Evolutionary conservation across 2,888 invertebrate species (phyloP).

Genomic region (Pterobdella sp.): DNA sequence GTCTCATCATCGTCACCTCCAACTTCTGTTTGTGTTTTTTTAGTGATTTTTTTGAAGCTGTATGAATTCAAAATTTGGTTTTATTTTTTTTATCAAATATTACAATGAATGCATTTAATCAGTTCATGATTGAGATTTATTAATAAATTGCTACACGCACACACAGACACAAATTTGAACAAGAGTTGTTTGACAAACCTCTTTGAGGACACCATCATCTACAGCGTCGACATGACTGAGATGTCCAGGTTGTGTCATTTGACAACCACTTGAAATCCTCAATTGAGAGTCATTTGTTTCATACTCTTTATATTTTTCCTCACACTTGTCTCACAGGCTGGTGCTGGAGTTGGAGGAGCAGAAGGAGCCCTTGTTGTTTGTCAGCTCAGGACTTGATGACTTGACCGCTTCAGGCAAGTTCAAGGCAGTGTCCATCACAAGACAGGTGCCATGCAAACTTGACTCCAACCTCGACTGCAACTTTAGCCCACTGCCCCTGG

Average conservation of each 20-base stretch:
- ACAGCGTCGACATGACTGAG: background rate
- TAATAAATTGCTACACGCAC: background rate
- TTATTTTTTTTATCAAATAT: background rate
- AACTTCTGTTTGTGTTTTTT: background rate
- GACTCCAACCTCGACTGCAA: background rate
- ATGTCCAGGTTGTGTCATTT: background rate
- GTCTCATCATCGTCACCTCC: slow-evolving; percentile 13
- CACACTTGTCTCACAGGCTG: background rate
- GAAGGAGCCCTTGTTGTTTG: background rate
- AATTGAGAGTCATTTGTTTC: background rate
- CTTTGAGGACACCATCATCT: slow-evolving; percentile 5
- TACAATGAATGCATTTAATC: too few relatives aligned
- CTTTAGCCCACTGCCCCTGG: background rate
- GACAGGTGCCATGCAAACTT: background rate
- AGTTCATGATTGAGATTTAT: too few relatives aligned
- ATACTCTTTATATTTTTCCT: background rate
- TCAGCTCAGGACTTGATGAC: background rate
- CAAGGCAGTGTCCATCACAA: background rate
- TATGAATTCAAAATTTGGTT: background rate
- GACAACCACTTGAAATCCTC: background rate
- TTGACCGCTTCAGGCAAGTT: background rate
- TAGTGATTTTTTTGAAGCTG: background rate
- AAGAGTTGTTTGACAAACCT: background rate
- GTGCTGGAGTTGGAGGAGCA: background rate
- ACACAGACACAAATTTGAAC: background rate